A percentile compares a stretch with the other conserved stretches of the same genome.
These are phyloP conservation scores for Fragum whitleyi DNA, from an alignment of 2,888 invertebrate genomes.

Conservation along the genomic window DNA sequence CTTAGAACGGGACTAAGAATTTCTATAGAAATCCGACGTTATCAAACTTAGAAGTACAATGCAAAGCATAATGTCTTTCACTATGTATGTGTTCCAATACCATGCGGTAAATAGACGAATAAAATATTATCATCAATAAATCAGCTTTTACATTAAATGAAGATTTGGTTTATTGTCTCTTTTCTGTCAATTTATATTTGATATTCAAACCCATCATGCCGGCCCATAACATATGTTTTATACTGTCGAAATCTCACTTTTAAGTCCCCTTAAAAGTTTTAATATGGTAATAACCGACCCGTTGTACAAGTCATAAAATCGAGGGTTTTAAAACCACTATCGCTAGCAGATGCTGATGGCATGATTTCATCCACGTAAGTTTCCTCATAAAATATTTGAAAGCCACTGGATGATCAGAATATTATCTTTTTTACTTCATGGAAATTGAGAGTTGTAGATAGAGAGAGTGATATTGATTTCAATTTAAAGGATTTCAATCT, in stretches of 20 bases:
- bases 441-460: too few relatives aligned
- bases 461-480: too few relatives aligned
- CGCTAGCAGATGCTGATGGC: background rate
- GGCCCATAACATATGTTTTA: constrained; percentile 2
- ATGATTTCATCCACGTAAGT: background rate
- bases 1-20: too few relatives aligned
- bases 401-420: too few relatives aligned
- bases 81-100: too few relatives aligned
- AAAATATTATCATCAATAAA: background rate
- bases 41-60: too few relatives aligned
- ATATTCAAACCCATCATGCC: background rate
- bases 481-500: too few relatives aligned
- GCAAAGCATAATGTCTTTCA: too few relatives aligned
- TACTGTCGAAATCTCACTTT: constrained; percentile 8
- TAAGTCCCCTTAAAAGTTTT: constrained; percentile 14
- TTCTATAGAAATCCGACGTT: too few relatives aligned
- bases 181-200: constrained; percentile 6
- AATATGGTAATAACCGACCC: background rate
- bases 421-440: too few relatives aligned
- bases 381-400: background rate
- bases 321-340: background rate
- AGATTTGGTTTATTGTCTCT: background rate
- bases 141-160: constrained; percentile 1
- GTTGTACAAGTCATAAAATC: constrained; percentile 12
- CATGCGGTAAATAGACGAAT: too few relatives aligned